These are phyloP conservation scores for Channa argus DNA, from an alignment of 2,113 vertebrate genomes.

Conservation along the genomic window DNA sequence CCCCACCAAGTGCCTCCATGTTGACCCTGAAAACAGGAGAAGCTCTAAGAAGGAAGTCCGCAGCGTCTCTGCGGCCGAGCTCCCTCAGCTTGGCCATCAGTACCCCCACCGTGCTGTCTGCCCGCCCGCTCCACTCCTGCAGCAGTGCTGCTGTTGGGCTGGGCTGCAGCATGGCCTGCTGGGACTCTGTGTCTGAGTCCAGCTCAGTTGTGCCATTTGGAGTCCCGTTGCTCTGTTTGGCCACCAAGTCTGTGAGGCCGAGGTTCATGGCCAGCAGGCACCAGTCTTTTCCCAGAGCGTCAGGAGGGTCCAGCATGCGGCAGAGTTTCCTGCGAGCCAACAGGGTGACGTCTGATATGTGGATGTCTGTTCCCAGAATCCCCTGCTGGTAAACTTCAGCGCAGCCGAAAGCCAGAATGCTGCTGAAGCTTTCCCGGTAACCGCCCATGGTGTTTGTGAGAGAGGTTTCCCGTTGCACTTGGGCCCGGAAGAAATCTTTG, in stretches of 20 bases:
- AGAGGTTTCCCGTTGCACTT: slow-evolving; percentile 89
- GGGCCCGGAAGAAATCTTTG: slow-evolving; percentile 95
- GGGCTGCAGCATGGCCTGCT: slow-evolving; percentile 69
- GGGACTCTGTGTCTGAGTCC: slow-evolving; percentile 31
- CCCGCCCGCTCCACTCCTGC: slow-evolving; percentile 89
- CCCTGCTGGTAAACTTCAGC: slow-evolving; percentile 92
- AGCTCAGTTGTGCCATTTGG: slow-evolving; percentile 80
- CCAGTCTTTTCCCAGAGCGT: slow-evolving; percentile 98
- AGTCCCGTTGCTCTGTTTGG: slow-evolving; percentile 87
- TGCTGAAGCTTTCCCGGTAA: slow-evolving; percentile 96
- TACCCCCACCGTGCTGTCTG: slow-evolving; percentile 91
- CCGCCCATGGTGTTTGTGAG: slow-evolving; percentile 97
- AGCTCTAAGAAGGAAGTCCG: slow-evolving; percentile 93
- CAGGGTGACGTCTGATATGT: slow-evolving; percentile 90
- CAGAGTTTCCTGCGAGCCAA: slow-evolving; percentile 92
- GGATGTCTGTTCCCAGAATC: slow-evolving; percentile 90
- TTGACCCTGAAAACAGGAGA: slow-evolving; percentile 94
- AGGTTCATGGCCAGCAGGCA: slow-evolving; percentile 99
- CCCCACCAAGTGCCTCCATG: slow-evolving; percentile 83
- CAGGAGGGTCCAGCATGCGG: slow-evolving; percentile 94
- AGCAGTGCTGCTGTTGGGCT: slow-evolving; percentile 93
- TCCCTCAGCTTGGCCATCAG: slow-evolving; percentile 93
- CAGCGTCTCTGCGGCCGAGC: slow-evolving; percentile 94
- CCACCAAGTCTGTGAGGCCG: slow-evolving; percentile 93
- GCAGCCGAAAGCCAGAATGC: slow-evolving; percentile 93